A percentile compares a stretch with the other conserved stretches of the same genome.
These are phyloP conservation scores for Hafferia zeledoni DNA, from an alignment of 2,797 vertebrate genomes.

Conservation along the genomic window DNA sequence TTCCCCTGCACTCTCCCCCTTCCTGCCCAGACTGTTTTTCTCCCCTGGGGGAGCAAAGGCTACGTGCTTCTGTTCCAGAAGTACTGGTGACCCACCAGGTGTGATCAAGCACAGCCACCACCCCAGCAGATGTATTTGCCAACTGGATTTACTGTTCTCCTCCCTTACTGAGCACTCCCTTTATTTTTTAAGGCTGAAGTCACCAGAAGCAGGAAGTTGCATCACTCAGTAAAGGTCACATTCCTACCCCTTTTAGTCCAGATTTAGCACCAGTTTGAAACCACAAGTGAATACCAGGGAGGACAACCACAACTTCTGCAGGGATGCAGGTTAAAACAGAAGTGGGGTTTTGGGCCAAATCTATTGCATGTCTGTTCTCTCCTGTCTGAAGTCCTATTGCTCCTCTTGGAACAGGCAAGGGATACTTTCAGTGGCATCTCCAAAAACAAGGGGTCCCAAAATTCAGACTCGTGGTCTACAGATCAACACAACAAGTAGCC, in stretches of 20 bases:
- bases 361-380: not conserved
- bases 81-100: not conserved
- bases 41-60: not conserved
- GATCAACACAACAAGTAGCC: not conserved
- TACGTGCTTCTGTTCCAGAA: not conserved
- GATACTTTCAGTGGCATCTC: not conserved
- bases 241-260: slow-evolving; percentile 34
- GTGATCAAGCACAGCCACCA: not conserved
- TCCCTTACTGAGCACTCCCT: not conserved
- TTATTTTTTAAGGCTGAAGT: not conserved
- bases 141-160: not conserved
- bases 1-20: slow-evolving; percentile 31
- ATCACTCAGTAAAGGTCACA: slow-evolving; percentile 12
- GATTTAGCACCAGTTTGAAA: slow-evolving; percentile 50
- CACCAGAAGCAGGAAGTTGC: slow-evolving; percentile 29
- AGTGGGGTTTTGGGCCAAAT: not conserved
- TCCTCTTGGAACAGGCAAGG: not conserved
- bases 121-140: not conserved
- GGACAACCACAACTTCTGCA: not conserved
- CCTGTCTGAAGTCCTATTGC: not conserved
- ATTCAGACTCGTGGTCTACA: not conserved
- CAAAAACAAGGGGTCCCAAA: not conserved
- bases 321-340: not conserved
- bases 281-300: not conserved
- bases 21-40: slow-evolving; percentile 25